phyloP scores from a whole-genome alignment of 2,113 vertebrate genomes.

The Nothoprocta perdicaria region DNA sequence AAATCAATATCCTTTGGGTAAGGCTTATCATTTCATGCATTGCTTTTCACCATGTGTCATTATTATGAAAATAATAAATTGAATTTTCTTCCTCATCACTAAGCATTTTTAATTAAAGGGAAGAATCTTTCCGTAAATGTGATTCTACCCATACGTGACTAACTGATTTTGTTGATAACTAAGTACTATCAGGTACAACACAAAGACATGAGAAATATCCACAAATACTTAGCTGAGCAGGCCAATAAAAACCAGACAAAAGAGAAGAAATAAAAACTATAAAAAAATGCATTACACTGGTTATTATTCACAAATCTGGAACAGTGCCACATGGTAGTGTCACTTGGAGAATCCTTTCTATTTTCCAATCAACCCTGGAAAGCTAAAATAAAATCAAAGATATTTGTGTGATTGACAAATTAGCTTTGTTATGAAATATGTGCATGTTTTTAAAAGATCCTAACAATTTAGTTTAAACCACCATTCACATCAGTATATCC shows the following conservation, averaged over 20 bases:
- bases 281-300: neutral
- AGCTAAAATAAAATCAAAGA: neutral
- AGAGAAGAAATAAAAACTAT: neutral
- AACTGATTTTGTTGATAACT: neutral
- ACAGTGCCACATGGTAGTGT: neutral
- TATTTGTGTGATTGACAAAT: neutral
- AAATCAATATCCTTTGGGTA: conserved; percentile 8
- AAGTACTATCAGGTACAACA: neutral
- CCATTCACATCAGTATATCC: fast-evolving
- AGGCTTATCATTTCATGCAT: neutral
- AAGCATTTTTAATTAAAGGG: neutral
- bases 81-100: neutral
- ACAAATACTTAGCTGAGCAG: neutral
- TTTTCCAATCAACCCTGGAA: neutral
- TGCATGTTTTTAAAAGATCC: neutral
- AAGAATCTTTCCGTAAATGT: neutral
- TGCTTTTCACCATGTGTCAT: conserved; percentile 13
- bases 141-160: neutral
- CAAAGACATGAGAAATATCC: neutral
- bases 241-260: neutral
- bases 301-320: neutral
- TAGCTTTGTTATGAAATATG: neutral
- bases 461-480: neutral
- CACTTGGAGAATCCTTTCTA: neutral
- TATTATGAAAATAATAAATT: neutral